Base-by-base conservation (phyloP, 1,140 invertebrate species). In the Portunus trituberculatus region DNA sequence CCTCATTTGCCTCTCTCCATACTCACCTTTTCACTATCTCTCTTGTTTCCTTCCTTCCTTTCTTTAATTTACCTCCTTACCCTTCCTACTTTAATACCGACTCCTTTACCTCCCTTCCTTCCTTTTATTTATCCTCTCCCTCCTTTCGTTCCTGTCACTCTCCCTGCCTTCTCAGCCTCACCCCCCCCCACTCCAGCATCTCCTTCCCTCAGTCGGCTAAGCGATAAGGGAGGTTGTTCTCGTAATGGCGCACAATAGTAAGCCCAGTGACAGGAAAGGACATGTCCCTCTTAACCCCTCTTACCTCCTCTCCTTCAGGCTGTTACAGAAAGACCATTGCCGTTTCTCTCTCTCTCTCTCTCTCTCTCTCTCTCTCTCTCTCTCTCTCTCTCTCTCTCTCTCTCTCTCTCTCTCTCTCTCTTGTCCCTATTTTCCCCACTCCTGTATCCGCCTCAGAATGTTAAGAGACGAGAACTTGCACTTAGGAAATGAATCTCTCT, bases 331-430 rank as follows among this genome's bases (percentile, higher is more conserved):
- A n/a, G 67, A 76, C n/a, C 52, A 7, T 59, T 52, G 16, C 52
- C n/a, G 4, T 59, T 48, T 52, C 46, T 28, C 0, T 92, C 8
- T 59, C 7, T 76, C 12, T 76, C 59, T 76, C 59, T 14, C 90
- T 91, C 46, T 91, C 89, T 45, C 91, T 82, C 39, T 82, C 91
- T 83, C 29, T 39, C 67, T 84, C 67, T 82, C 31, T 39, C 45
- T 46, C 14, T 76, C 91, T 52, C 32, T 28, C 91, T 67, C 91
- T 29, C 28, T 28, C 59, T 48, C 20, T 59, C 7, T 39, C 48
- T 29, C 12, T 25, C 20, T 84, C 39, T 14, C 0, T 12, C 1
- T 86, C 39, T 46, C 1, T 28, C n/a, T 46, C 0, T 29, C 25
- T 16, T 28, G 7, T 32, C 39, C 39, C 84, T 32, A 32, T 87